Evolutionary conservation across 2,888 invertebrate genomes (phyloP).

Genomic region (Pristionchus mayeri): DNA sequence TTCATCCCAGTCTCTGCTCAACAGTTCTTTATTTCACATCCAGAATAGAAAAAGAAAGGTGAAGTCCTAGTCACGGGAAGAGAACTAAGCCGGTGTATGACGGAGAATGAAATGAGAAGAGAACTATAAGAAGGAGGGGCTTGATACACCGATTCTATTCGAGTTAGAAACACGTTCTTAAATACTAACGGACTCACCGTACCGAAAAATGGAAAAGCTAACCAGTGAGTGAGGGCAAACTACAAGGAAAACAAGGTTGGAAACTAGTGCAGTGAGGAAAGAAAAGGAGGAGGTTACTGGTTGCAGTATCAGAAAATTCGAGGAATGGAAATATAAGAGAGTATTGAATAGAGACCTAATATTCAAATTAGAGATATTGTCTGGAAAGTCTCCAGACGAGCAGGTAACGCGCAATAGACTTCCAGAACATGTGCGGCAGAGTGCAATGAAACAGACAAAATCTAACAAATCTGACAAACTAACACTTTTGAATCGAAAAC

Average conservation of each 20-base stretch:
- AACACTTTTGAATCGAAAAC: not conserved
- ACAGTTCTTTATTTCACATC: conserved; percentile 38
- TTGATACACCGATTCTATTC: conserved; percentile 39
- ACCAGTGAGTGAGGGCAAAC: conserved; percentile 27
- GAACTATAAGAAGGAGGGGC: conserved; percentile 37
- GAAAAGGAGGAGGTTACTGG: conserved; percentile 26
- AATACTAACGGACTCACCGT: conserved; percentile 42
- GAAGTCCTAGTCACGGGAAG: conserved; percentile 35
- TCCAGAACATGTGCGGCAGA: conserved; percentile 37
- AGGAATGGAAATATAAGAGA: conserved; percentile 30
- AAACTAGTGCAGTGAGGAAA: not conserved
- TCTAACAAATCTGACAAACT: conserved; percentile 24
- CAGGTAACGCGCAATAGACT: conserved; percentile 10
- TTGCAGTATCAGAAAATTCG: not conserved
- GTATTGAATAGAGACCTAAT: conserved; percentile 14
- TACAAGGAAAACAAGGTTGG: conserved; percentile 9
- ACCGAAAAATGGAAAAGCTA: conserved; percentile 30
- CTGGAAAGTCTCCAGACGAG: not conserved
- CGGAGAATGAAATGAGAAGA: conserved; percentile 11
- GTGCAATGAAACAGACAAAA: not conserved
- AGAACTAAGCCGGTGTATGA: conserved; percentile 33
- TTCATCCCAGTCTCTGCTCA: conserved; percentile 14
- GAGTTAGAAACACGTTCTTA: conserved; percentile 26
- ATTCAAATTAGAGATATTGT: not conserved
- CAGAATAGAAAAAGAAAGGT: not conserved